Evolutionary conservation across 92 coral and sea anemone species (phyloP).

Genomic region (Bergia puertoricense): DNA sequence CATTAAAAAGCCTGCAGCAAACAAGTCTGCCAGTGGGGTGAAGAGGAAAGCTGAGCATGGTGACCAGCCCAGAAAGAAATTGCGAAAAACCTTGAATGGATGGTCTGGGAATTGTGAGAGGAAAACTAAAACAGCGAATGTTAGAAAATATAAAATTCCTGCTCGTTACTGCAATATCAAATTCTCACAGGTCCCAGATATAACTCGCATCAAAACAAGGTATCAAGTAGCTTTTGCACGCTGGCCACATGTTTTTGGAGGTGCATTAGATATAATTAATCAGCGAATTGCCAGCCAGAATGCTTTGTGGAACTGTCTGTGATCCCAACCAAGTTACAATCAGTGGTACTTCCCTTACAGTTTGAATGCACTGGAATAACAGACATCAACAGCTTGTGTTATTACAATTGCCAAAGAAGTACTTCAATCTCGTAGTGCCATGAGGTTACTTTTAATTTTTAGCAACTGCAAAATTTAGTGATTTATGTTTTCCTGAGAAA

Average conservation of each 20-base stretch:
- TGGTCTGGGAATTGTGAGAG: not conserved
- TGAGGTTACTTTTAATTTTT: too few species aligned
- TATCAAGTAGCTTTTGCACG: conserved; percentile 73
- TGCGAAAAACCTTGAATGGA: not conserved
- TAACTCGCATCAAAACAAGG: conserved; percentile 53
- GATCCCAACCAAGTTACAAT: not conserved
- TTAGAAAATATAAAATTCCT: conserved; percentile 42
- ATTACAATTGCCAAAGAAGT: too few species aligned
- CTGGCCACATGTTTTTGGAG: conserved; percentile 65
- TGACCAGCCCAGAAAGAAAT: conserved; percentile 4
- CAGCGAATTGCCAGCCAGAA: conserved; percentile 70
- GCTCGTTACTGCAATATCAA: conserved; percentile 46
- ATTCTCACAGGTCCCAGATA: conserved; percentile 53
- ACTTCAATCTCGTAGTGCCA: too few species aligned
- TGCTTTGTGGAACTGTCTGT: conserved; percentile 55
- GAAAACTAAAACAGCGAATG: not conserved
- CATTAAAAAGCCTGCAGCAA: not conserved
- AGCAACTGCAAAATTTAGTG: too few species aligned
- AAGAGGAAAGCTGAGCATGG: conserved; percentile 15
- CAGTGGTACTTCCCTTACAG: too few species aligned
- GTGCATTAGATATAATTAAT: conserved; percentile 77
- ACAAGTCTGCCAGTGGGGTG: not conserved
- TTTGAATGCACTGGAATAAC: not conserved
- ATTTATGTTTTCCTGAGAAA: too few species aligned
- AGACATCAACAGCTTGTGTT: not conserved